Base-by-base conservation (phyloP, 2,888 invertebrate species). In the Acrobasis consociella region DNA sequence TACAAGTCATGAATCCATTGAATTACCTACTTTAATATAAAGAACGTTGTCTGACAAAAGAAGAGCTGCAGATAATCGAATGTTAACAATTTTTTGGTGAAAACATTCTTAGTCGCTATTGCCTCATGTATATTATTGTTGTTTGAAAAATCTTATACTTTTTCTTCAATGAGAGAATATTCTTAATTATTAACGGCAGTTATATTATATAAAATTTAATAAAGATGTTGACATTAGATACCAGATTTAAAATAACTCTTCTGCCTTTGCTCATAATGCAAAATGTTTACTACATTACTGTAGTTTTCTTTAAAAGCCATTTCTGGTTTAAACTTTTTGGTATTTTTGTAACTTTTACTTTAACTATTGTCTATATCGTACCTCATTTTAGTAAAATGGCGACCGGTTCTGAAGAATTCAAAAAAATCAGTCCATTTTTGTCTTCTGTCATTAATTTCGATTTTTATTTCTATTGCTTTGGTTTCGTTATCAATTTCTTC, bases 401-500 rank as follows among this genome's bases (percentile, higher is more conserved):
- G 16, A 13, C 16, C 15, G 42, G 42, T 17, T 5, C 42, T 11
- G 11, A 13, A 0, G 11, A 39, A 42, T 42, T 17, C 8, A 1
- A 3, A 3, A 17, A 56, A 56, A 11, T 13, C 17, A 56, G 16
- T 42, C 16, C 17, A 9, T 56, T 42, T 42, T 15, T 56, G 39
- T 0, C 16, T 5, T 56, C 11, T 13, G 38, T 17, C 8, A 3
- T 17, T 13, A 42, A 3, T 7, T 56, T 56, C 13, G 42, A 56
- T 15, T 42, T 56, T 11, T 56, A 56, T 11, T 56, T 56, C 39
- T 56, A 56, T 13, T 11, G 39, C 1, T 8, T 16, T 10, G 56
- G 56, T 11, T 56, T 56, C 7, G 16, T 56, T 13, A 16, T 42
- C 38, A 56, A 42, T 42, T 56, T 56, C 39, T 16, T 56, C 1